phyloP scores from a whole-genome alignment of 2,888 invertebrate genomes.

The Stenurella melanura region DNA sequence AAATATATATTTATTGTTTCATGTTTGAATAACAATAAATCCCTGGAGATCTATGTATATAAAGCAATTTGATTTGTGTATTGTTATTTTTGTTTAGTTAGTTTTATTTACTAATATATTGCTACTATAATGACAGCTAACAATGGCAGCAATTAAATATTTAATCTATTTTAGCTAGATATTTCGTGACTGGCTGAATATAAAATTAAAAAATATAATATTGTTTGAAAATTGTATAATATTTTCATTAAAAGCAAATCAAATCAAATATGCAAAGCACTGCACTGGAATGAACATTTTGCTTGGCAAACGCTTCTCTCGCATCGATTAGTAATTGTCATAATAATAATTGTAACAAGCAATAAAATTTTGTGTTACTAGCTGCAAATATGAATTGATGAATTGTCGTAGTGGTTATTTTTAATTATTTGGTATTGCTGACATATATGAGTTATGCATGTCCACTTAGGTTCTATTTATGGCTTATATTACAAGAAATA shows the following conservation, averaged over 20 bases:
- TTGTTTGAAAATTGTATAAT: neutral
- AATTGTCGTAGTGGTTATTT: too few relatives aligned
- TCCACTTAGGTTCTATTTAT: too few relatives aligned
- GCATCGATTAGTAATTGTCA: neutral
- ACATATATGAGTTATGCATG: too few relatives aligned
- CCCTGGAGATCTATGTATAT: neutral
- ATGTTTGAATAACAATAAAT: neutral
- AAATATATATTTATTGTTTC: neutral
- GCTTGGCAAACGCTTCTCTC: neutral
- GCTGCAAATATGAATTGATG: too few relatives aligned
- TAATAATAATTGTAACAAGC: neutral
- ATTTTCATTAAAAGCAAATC: neutral
- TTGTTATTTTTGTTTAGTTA: neutral
- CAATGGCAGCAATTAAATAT: neutral
- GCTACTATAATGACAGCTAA: neutral
- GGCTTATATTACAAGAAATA: too few relatives aligned
- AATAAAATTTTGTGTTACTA: neutral
- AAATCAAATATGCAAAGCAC: neutral
- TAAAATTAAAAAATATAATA: neutral
- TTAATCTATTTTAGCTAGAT: neutral
- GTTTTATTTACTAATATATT: neutral
- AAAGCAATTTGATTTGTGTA: slow-evolving; percentile 4
- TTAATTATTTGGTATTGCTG: too few relatives aligned
- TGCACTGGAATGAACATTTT: neutral
- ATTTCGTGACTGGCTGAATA: neutral